phyloP scores from a whole-genome alignment of 2,888 invertebrate genomes.

The Hirtodrosophila trivittata region DNA sequence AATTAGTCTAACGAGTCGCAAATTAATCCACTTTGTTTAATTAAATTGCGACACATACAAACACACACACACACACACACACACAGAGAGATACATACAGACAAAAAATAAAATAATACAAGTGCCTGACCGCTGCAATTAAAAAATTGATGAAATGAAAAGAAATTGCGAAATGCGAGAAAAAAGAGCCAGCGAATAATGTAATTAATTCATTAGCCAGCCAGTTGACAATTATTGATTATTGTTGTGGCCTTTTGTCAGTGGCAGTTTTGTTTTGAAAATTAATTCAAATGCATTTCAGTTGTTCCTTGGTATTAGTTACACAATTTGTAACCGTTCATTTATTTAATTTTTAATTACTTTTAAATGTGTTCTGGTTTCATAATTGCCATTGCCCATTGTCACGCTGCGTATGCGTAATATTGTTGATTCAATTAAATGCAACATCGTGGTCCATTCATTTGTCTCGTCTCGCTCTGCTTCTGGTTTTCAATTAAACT shows the following conservation, averaged over 20 bases:
- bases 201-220: conserved; percentile 78
- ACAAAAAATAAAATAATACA: conserved; percentile 16
- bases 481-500: conserved; percentile 55
- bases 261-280: conserved; percentile 17
- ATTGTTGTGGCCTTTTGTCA: conserved; percentile 49
- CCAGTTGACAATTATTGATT: conserved; percentile 80
- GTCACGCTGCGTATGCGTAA: conserved; percentile 32
- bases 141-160: conserved; percentile 53
- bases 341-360: conserved; percentile 72
- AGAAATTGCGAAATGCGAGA: not conserved
- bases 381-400: conserved; percentile 54
- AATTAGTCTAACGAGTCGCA: conserved; percentile 83
- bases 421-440: conserved; percentile 65
- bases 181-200: conserved; percentile 34
- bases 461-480: conserved; percentile 29
- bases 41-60: conserved; percentile 72
- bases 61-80: conserved; percentile 4
- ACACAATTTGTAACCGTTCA: conserved; percentile 51
- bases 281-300: conserved; percentile 55
- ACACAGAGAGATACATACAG: conserved; percentile 13
- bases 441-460: conserved; percentile 9
- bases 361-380: conserved; percentile 67
- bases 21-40: conserved; percentile 83
- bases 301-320: conserved; percentile 51
- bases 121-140: conserved; percentile 47